These are phyloP conservation scores for Tiphia femorata DNA, from an alignment of 2,888 invertebrate species.

Conservation along the genomic window DNA sequence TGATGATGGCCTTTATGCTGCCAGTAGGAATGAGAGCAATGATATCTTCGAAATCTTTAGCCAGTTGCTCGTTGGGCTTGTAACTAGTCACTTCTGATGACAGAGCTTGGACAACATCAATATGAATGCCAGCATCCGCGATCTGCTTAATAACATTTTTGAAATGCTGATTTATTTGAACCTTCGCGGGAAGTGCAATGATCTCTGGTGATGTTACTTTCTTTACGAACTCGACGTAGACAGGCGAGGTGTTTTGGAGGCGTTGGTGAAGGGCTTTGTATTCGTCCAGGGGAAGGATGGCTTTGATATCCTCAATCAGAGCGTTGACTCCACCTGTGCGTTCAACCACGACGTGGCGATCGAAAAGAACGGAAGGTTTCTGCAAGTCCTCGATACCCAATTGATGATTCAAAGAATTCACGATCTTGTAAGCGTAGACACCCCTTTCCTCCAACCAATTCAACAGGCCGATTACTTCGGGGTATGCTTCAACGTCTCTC, in stretches of 20 bases:
- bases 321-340: slow-evolving; percentile 42
- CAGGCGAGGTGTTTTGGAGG: slow-evolving; percentile 49
- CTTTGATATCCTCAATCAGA: slow-evolving; percentile 48
- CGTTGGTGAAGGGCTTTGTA: slow-evolving; percentile 49
- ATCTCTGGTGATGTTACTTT: slow-evolving; percentile 43
- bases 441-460: slow-evolving; percentile 44
- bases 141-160: too few relatives aligned
- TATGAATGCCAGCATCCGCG: too few relatives aligned
- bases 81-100: too few relatives aligned
- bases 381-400: slow-evolving; percentile 12
- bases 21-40: slow-evolving; percentile 43
- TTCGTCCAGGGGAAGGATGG: slow-evolving; percentile 46
- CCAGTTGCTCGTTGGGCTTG: background rate
- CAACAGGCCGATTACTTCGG: slow-evolving; percentile 41
- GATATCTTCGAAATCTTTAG: slow-evolving; percentile 54
- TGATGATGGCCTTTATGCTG: slow-evolving; percentile 38
- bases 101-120: too few relatives aligned
- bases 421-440: slow-evolving; percentile 33
- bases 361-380: background rate
- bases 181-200: slow-evolving; percentile 40
- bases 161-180: slow-evolving; percentile 15
- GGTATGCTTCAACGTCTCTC: slow-evolving; percentile 41
- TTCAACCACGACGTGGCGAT: slow-evolving; percentile 13
- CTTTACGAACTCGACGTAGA: slow-evolving; percentile 45
- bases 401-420: slow-evolving; percentile 45